These are phyloP conservation scores for Python bivittatus DNA, from an alignment of 2,113 vertebrate genomes.

Conservation along the genomic window DNA sequence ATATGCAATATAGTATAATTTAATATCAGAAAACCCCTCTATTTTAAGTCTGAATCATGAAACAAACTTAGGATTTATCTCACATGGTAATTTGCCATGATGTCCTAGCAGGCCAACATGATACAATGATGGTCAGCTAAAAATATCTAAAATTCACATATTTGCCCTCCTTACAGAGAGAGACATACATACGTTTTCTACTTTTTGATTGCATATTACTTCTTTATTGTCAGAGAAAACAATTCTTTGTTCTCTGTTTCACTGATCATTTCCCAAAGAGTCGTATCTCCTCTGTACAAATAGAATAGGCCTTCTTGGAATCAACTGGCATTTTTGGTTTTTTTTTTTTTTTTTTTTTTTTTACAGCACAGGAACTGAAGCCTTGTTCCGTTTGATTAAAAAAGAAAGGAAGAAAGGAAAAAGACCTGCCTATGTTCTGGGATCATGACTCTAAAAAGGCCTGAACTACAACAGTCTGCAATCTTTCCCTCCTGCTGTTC, in stretches of 20 bases:
- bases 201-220: background rate
- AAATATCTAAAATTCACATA: background rate
- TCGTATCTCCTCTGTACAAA: slow-evolving; percentile 38
- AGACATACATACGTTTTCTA: background rate
- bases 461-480: slow-evolving; percentile 30
- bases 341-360: background rate
- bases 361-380: background rate
- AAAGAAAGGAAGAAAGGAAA: background rate
- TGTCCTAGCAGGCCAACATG: background rate
- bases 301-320: slow-evolving; percentile 38
- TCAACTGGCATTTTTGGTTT: background rate
- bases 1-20: too few species aligned
- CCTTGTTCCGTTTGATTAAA: slow-evolving; percentile 33
- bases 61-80: background rate
- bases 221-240: background rate
- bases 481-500: slow-evolving; percentile 40
- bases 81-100: background rate
- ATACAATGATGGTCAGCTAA: background rate
- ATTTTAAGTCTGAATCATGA: background rate
- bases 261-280: slow-evolving; percentile 34
- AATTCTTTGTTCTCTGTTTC: slow-evolving; percentile 23
- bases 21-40: too few species aligned
- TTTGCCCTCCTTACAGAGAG: background rate
- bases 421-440: background rate
- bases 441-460: slow-evolving; percentile 31